phyloP scores from a whole-genome alignment of 2,888 invertebrate genomes.

The Oscheius onirici region DNA sequence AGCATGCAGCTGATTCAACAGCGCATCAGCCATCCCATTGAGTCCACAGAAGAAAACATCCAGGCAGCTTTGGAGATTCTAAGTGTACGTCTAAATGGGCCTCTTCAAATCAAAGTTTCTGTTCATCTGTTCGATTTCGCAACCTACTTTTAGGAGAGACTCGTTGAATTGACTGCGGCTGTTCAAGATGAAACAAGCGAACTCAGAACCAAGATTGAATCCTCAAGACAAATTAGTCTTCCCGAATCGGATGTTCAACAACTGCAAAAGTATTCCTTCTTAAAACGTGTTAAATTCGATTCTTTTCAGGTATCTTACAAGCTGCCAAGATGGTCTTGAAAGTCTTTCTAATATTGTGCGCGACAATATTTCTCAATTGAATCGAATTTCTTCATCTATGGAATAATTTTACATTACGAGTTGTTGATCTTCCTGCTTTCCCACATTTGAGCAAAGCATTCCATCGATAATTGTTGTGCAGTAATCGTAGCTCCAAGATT shows the following conservation, averaged over 20 bases:
- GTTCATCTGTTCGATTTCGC: background rate
- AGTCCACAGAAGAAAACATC: too few species aligned
- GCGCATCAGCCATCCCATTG: too few species aligned
- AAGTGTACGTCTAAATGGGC: constrained; percentile 86
- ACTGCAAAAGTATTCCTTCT: constrained; percentile 19
- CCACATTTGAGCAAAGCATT: background rate
- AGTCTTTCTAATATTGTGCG: too few species aligned
- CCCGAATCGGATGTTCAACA: constrained; percentile 25
- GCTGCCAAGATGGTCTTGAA: too few species aligned
- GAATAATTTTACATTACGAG: background rate
- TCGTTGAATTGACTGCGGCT: constrained; percentile 3
- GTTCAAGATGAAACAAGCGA: background rate
- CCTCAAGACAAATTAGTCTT: too few species aligned
- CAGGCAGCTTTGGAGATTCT: constrained; percentile 88
- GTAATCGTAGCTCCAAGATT: background rate
- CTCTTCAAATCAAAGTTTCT: constrained; percentile 85
- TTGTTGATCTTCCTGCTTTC: background rate
- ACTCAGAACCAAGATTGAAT: too few species aligned
- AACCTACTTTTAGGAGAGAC: background rate
- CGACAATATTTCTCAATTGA: too few species aligned
- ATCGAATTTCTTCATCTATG: constrained; percentile 3
- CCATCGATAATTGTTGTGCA: background rate
- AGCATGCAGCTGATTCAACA: too few species aligned
- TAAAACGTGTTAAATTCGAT: background rate
- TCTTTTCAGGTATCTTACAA: constrained; percentile 33